Conservation (phyloP, 53 echinoderm and acorn worm species). For the Stichopus horrens region DNA sequence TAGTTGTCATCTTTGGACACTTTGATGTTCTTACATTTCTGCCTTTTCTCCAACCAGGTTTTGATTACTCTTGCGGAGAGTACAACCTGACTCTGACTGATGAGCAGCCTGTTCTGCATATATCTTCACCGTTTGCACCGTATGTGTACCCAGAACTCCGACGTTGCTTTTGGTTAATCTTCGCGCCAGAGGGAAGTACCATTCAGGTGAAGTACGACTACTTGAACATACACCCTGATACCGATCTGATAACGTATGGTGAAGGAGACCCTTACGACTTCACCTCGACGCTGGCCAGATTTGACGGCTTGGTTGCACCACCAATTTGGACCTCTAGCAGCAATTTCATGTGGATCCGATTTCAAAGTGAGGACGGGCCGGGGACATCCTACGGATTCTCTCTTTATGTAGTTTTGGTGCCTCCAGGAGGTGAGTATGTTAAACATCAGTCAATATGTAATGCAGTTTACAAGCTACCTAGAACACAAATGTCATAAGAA, state of each 20-base stretch:
- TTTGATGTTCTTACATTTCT: too few relatives aligned
- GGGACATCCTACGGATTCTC: not conserved
- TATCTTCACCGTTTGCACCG: not conserved
- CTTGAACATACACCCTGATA: not conserved
- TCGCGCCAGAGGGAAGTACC: conserved; percentile 13
- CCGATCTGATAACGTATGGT: not conserved
- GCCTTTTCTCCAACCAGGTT: not conserved
- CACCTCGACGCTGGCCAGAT: not conserved
- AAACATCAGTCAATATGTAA: not conserved
- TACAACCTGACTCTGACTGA: not conserved
- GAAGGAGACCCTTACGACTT: conserved; percentile 22
- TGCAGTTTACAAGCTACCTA: not conserved
- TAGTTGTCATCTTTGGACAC: too few relatives aligned
- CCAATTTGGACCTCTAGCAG: not conserved
- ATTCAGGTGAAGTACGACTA: conserved; percentile 7
- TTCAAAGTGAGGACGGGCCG: not conserved
- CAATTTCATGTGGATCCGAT: conserved; percentile 6
- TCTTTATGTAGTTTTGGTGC: not conserved
- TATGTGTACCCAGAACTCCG: not conserved
- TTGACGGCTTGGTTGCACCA: not conserved
- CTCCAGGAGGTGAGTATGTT: not conserved
- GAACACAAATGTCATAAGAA: too few relatives aligned
- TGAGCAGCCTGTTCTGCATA: not conserved
- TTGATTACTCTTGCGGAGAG: not conserved
- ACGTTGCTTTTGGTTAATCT: conserved; percentile 2